Conservation (phyloP, 1,140 invertebrate genomes). For the Pseudomyrmex flavicornis region DNA sequence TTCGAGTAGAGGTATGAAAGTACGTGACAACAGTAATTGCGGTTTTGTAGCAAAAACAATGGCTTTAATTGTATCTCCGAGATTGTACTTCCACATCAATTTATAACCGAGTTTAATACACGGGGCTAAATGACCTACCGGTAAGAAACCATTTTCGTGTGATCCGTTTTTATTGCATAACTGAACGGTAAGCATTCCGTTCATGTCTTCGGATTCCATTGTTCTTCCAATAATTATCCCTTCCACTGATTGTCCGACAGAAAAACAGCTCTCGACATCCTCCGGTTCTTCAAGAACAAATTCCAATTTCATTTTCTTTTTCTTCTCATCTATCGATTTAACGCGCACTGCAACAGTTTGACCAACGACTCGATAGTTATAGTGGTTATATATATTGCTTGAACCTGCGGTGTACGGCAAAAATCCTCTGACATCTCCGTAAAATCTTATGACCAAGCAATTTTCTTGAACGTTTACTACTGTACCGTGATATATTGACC, state of each 20-base stretch:
- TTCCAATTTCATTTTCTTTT: conserved; percentile 82
- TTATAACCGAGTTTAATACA: conserved; percentile 75
- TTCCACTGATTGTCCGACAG: conserved; percentile 77
- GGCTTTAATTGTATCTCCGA: conserved; percentile 76
- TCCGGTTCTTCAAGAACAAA: conserved; percentile 69
- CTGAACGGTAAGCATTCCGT: conserved; percentile 72
- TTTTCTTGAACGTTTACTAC: conserved; percentile 83
- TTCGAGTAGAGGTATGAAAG: conserved; percentile 65
- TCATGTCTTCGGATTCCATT: conserved; percentile 67
- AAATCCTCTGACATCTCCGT: conserved; percentile 86
- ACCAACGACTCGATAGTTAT: conserved; percentile 86
- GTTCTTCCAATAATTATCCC: conserved; percentile 67
- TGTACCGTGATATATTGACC: conserved; percentile 86
- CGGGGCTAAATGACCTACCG: conserved; percentile 80
- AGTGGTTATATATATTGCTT: conserved; percentile 80
- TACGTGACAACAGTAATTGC: conserved; percentile 75
- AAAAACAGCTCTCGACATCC: conserved; percentile 41
- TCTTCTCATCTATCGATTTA: conserved; percentile 78
- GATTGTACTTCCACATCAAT: conserved; percentile 68
- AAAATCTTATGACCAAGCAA: conserved; percentile 87
- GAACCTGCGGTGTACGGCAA: conserved; percentile 85
- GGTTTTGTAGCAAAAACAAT: conserved; percentile 77
- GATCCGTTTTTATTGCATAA: conserved; percentile 59
- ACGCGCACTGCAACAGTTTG: conserved; percentile 86
- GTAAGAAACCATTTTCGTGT: conserved; percentile 73